These are phyloP conservation scores for Cranoglanis bouderius DNA, from an alignment of 2,113 vertebrate genomes.

Conservation along the genomic window DNA sequence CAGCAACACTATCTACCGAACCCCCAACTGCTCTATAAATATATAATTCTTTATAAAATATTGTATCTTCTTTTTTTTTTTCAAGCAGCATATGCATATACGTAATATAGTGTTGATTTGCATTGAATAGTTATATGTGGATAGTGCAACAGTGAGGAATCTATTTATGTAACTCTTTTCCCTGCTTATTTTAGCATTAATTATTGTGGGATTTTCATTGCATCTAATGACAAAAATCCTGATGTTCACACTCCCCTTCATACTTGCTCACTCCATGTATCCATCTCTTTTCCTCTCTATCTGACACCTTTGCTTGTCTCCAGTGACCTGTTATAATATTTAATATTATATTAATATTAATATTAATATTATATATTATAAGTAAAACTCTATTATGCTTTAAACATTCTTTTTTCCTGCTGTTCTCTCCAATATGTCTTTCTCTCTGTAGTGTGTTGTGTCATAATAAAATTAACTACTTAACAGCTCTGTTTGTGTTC, in stretches of 20 bases:
- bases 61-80: neutral
- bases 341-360: too few species aligned
- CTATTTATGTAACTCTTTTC: constrained; percentile 32
- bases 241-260: neutral
- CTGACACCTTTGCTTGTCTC: constrained; percentile 60
- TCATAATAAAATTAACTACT: constrained; percentile 61
- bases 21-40: neutral
- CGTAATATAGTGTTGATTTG: neutral
- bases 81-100: neutral
- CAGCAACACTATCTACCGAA: neutral
- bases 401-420: constrained; percentile 68
- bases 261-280: constrained; percentile 21
- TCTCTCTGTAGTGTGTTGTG: constrained; percentile 63
- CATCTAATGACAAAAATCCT: constrained; percentile 58
- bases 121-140: neutral
- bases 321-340: constrained; percentile 73
- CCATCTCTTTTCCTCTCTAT: constrained; percentile 52
- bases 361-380: too few species aligned
- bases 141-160: neutral
- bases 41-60: neutral
- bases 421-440: constrained; percentile 66
- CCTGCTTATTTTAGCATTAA: constrained; percentile 27
- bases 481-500: constrained; percentile 68
- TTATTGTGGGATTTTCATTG: constrained; percentile 48
- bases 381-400: constrained; percentile 70